Evolutionary conservation across 2,113 vertebrate species (phyloP), one percentile per base, ranked within the genome.

Genomic region (Ivindomyrus marchei): DNA sequence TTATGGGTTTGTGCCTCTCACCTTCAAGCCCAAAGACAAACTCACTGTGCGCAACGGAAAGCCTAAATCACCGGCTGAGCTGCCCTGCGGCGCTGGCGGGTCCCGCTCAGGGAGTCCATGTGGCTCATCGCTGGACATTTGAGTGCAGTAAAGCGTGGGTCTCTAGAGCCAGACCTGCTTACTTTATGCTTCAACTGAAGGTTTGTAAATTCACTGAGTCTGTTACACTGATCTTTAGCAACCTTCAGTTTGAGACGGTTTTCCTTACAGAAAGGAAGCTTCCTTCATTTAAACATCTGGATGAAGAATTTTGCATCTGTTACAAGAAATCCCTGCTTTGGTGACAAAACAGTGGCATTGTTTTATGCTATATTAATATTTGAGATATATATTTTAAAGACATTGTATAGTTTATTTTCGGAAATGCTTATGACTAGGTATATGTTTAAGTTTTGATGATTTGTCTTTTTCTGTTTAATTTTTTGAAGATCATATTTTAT

Each of bases 1-100:
- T 0, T 97, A 98, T 36, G 98, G 98, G 88, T 99, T 99, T 74
- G 93, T 99, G 83, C 98, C 98, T 0, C 89, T 99, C 77, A 96
- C 85, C 0, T 99, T 99, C 91, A 95, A 94, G 46, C 80, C 97
- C 88, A 88, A 92, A 56, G 97, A 98, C 89, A 97, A 97, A 88
- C 93, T 99, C 0, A 94, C 95, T 0, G 90, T 99, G 24, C 94
- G 98, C 36, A 97, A 97, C 3, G 98, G 94, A 0, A 95, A 94
- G 50, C 93, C 94, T 74, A 96, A 95, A 92, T 83, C 88, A 0
- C 91, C 31, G 45, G 52, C 94, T 24, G 91, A 92, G 70, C 89
- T 94, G 36, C 92, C 88, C 3, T 92, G 90, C 36, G 91, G 91
- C 46, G 89, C 92, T 0, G 94, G 94, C 0, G 91, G 1, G 45